These are phyloP conservation scores for Montipora cactus DNA, from an alignment of 64 coral and sea anemone genomes.

Conservation along the genomic window DNA sequence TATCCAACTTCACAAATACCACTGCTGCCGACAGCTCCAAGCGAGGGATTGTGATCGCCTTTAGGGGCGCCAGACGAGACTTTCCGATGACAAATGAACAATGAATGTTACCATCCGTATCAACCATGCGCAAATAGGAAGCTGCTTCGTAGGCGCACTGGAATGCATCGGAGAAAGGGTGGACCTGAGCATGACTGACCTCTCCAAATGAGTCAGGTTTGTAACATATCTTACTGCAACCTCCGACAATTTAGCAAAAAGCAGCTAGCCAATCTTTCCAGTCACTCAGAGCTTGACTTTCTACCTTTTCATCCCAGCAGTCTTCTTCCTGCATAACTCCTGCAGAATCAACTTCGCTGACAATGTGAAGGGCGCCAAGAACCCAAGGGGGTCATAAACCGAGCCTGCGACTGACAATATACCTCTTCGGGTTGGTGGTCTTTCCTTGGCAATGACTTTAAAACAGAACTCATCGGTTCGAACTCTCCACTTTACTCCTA, in stretches of 20 bases:
- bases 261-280: conserved; percentile 29
- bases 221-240: neutral
- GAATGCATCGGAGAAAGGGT: neutral
- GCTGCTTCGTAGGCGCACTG: too few species aligned
- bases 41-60: too few species aligned
- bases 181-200: neutral
- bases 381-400: neutral
- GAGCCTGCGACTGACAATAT: neutral
- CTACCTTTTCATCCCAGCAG: neutral
- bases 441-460: neutral
- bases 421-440: neutral
- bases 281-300: neutral
- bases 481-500: neutral
- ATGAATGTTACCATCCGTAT: neutral
- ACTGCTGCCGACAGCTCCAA: too few species aligned
- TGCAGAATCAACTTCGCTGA: neutral
- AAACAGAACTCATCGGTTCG: neutral
- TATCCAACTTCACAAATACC: too few species aligned
- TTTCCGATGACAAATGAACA: conserved; percentile 25
- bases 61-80: neutral
- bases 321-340: neutral
- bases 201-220: conserved; percentile 29
- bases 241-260: neutral
- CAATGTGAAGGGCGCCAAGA: neutral
- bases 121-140: conserved; percentile 12